Conservation (phyloP, 2,113 vertebrate genomes). For the Neoarius graeffei region DNA sequence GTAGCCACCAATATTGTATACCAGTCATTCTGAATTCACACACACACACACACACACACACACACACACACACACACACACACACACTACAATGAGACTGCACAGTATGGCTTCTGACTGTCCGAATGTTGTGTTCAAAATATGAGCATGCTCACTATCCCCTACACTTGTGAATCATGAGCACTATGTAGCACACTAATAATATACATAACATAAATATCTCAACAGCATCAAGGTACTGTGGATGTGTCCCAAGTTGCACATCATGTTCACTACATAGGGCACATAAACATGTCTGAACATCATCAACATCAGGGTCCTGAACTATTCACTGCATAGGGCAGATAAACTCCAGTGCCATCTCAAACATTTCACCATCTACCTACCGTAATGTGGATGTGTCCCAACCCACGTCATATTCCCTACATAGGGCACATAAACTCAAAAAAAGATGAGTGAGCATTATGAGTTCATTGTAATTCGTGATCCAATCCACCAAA, state of each 20-base stretch:
- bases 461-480: too few relatives aligned
- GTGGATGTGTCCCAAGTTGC: background rate
- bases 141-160: background rate
- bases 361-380: conserved; percentile 13
- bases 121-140: background rate
- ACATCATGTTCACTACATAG: background rate
- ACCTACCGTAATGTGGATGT: background rate
- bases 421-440: background rate
- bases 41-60: conserved; percentile 1
- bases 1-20: background rate
- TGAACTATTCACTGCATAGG: background rate
- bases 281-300: background rate
- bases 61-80: conserved; percentile 13
- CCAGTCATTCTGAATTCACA: background rate
- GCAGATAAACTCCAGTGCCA: background rate
- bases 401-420: background rate
- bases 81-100: background rate
- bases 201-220: background rate
- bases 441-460: background rate
- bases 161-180: background rate
- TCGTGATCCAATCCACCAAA: too few relatives aligned
- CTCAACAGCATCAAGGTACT: background rate
- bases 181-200: conserved; percentile 18
- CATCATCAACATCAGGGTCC: background rate
- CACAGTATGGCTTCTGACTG: background rate